Evolutionary conservation across 2,888 invertebrate genomes (phyloP), one percentile per base, ranked within the genome.

Genomic region (Agrypnus murinus): DNA sequence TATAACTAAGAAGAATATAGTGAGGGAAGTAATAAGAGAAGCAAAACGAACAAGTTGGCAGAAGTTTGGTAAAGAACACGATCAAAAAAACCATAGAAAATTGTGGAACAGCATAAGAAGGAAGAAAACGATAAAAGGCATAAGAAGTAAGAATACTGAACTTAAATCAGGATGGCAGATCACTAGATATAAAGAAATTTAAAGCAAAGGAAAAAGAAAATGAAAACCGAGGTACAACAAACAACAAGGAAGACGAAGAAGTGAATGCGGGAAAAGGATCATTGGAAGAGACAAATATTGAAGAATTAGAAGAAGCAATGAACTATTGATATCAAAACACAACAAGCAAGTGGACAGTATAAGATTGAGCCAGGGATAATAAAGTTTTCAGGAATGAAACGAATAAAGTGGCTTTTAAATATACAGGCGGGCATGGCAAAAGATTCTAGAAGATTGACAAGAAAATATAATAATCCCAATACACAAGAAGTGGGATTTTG

Each of bases 401-500:
- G 40, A 40, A 40, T n/a, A 40, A n/a, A 40, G n/a, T 10, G 40
- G 40, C 40, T 40, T n/a, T n/a, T 40, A 40, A 40, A 40, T n/a
- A 6, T 32, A 32, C 34, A 32, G 8, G 34, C 4, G 8, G 8
- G 34, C 8, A 32, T 32, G 34, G 34, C 34, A 32, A 8, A 32
- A 32, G 8, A 32, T 32, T 32, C 8, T 8, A 32, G 34, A 32
- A 40, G 40, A 40, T 40, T 40, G 40, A n/a, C 40, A 40, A 40
- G 40, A 40, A 9, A 40, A 40, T 40, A 40, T 46, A 17, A 46
- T 46, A 46, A 40, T 40, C 40, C 40, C 40, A 40, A 34, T 34
- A 34, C 5, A 34, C 34, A 34, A 34, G 34, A 34, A 34, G n/a
- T 8, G n/a, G 40, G 40, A 40, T 9, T 40, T 40, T n/a, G 40